Percentiles rank a stretch among this genome's conserved stretches.
Evolutionary conservation across 2,888 invertebrate species (phyloP).

Genomic region (Amiota mariae): DNA sequence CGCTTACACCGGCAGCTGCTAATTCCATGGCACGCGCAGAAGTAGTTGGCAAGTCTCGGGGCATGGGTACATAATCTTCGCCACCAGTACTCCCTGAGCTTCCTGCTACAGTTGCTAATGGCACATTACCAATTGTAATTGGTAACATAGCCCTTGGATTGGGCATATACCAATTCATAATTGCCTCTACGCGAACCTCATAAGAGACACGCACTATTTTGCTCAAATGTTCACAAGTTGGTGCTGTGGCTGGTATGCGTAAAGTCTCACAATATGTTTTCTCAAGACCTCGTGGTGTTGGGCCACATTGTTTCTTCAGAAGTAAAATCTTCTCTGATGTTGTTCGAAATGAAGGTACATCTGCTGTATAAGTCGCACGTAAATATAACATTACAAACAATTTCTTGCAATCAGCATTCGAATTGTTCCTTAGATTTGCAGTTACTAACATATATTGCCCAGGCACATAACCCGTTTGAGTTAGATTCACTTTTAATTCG

Average conservation of each 20-base stretch:
- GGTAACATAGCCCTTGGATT: slow-evolving; percentile 68
- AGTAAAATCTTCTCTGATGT: slow-evolving; percentile 66
- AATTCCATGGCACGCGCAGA: slow-evolving; percentile 58
- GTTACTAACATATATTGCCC: slow-evolving; percentile 69
- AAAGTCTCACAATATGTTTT: slow-evolving; percentile 62
- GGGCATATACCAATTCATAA: slow-evolving; percentile 64
- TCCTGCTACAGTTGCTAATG: slow-evolving; percentile 53
- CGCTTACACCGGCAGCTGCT: slow-evolving; percentile 37
- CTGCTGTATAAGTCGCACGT: slow-evolving; percentile 72
- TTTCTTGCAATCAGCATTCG: slow-evolving; percentile 74
- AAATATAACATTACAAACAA: slow-evolving; percentile 73
- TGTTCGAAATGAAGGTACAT: slow-evolving; percentile 60
- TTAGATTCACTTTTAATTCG: slow-evolving; percentile 59
- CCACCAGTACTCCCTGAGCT: not conserved
- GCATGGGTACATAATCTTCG: slow-evolving; percentile 34
- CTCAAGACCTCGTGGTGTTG: slow-evolving; percentile 51
- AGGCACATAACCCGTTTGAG: slow-evolving; percentile 71
- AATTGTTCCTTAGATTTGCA: slow-evolving; percentile 77
- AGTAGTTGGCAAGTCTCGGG: slow-evolving; percentile 61
- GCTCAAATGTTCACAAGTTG: slow-evolving; percentile 69
- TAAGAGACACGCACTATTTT: slow-evolving; percentile 70
- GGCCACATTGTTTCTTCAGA: slow-evolving; percentile 61
- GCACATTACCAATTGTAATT: slow-evolving; percentile 72
- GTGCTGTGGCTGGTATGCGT: slow-evolving; percentile 70
- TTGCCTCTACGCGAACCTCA: slow-evolving; percentile 66